These are phyloP conservation scores for Myodes glareolus DNA, from an alignment of 2,113 vertebrate species.

Conservation along the genomic window DNA sequence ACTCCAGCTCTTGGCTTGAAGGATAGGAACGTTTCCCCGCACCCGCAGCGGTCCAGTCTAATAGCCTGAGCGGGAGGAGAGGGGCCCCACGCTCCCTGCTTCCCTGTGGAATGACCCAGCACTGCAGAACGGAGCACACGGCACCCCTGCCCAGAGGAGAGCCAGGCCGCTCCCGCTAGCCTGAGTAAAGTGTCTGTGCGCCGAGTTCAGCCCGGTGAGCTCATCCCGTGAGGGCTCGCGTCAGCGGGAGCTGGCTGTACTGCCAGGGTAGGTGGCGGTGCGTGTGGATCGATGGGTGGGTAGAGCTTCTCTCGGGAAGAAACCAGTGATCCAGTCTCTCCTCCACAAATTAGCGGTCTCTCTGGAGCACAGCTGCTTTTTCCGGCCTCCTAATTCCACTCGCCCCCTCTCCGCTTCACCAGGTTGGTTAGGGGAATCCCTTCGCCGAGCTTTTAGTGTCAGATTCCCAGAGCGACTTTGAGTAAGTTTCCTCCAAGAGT, in stretches of 20 bases:
- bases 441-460: no score
- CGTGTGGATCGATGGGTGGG: not conserved
- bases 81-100: accelerated
- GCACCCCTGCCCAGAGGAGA: not conserved
- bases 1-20: accelerated
- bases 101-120: not conserved
- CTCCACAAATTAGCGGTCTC: not conserved
- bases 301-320: not conserved
- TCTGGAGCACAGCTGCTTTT: not conserved
- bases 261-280: not conserved
- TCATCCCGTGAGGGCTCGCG: not conserved
- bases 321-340: not conserved
- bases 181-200: no score
- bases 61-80: not conserved
- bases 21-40: no score
- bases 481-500: not conserved
- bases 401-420: not conserved
- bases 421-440: not conserved
- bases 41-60: accelerated
- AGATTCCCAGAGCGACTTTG: not conserved
- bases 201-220: not conserved
- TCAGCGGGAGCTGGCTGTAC: no score
- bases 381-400: not conserved
- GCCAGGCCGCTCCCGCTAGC: not conserved
- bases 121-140: accelerated